phyloP scores from a whole-genome alignment of 2,113 vertebrate species.

The Psittacara wagleri region DNA sequence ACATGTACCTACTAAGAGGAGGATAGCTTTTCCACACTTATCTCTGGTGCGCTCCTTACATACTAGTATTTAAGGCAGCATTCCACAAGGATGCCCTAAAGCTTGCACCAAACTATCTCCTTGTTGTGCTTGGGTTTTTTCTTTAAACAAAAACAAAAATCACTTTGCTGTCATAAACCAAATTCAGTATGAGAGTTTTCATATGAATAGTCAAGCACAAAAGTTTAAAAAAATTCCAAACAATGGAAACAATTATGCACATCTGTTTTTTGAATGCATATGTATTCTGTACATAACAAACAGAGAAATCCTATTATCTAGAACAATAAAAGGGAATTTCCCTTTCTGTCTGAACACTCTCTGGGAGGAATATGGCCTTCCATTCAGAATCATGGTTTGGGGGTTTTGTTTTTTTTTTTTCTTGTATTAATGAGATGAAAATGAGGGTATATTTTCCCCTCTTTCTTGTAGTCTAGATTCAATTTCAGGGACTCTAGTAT shows the following conservation, averaged over 20 bases:
- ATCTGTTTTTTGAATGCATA: slow-evolving; percentile 35
- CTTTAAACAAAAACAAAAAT: not conserved
- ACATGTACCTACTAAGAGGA: not conserved
- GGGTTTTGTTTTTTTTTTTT: not conserved
- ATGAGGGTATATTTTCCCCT: not conserved
- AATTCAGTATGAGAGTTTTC: not conserved
- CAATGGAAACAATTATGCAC: not conserved
- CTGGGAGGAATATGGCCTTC: not conserved
- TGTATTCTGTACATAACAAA: slow-evolving; percentile 60
- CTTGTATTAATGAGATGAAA: not conserved
- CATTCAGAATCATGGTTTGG: slow-evolving; percentile 4
- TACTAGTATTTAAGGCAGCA: not conserved
- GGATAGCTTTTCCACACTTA: not conserved
- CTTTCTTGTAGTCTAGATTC: not conserved
- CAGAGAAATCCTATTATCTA: slow-evolving; percentile 49
- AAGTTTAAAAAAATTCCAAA: slow-evolving; percentile 19
- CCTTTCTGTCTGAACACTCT: slow-evolving; percentile 22
- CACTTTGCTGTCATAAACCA: slow-evolving; percentile 41
- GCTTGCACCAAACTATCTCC: not conserved
- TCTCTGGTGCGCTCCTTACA: not conserved
- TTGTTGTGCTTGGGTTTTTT: not conserved
- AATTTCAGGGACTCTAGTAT: slow-evolving; percentile 2
- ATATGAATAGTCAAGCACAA: slow-evolving; percentile 25
- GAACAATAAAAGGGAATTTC: slow-evolving; percentile 42
- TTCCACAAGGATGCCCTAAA: not conserved